Percentiles rank a stretch among this genome's conserved stretches.
Evolutionary conservation across 2,888 invertebrate genomes (phyloP).

Genomic region (Amblyjoppa fuscipennis): DNA sequence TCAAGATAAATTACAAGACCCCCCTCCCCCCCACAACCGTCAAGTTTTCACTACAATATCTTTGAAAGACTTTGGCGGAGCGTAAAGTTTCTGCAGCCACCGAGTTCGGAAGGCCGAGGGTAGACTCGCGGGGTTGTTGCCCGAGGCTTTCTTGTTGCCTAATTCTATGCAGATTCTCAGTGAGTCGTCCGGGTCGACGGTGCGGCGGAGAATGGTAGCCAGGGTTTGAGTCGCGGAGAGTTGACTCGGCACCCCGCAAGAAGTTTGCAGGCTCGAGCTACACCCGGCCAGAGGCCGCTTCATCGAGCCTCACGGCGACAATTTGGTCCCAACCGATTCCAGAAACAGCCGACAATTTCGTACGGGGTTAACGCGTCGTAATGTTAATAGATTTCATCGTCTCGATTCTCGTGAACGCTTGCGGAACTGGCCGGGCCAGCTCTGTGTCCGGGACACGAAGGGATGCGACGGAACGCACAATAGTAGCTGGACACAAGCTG

Average conservation of each 20-base stretch:
- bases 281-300: neutral
- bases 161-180: slow-evolving; percentile 62
- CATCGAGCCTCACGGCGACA: neutral
- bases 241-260: slow-evolving; percentile 27
- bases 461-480: slow-evolving; percentile 29
- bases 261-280: slow-evolving; percentile 33
- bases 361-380: slow-evolving; percentile 24
- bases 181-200: slow-evolving; percentile 36
- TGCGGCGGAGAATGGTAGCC: slow-evolving; percentile 16
- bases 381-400: slow-evolving; percentile 54
- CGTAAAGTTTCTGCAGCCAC: slow-evolving; percentile 7
- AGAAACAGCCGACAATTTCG: neutral
- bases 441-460: slow-evolving; percentile 14
- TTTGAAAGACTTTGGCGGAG: slow-evolving; percentile 18
- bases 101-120: slow-evolving; percentile 20
- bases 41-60: slow-evolving; percentile 22
- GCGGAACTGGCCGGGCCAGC: slow-evolving; percentile 31
- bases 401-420: slow-evolving; percentile 27
- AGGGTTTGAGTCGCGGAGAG: slow-evolving; percentile 9
- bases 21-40: neutral
- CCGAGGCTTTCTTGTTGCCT: slow-evolving; percentile 44
- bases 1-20: slow-evolving; percentile 16
- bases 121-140: slow-evolving; percentile 37
- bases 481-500: slow-evolving; percentile 14
- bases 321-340: neutral